phyloP scores from a whole-genome alignment of 2,113 vertebrate genomes.

The Benitochromis conjunctus region DNA sequence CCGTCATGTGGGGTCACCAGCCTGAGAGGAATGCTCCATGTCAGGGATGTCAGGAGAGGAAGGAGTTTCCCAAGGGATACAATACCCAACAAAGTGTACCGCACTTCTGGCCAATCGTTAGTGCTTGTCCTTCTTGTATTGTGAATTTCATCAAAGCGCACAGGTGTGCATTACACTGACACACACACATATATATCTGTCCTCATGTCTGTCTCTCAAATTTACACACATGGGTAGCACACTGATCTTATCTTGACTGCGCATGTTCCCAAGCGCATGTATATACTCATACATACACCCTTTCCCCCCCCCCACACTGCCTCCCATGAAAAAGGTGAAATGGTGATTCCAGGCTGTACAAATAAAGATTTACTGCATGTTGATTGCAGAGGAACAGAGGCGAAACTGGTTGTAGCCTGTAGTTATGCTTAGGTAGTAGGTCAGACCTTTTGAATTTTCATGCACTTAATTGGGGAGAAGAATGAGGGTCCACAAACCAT shows the following conservation, averaged over 20 bases:
- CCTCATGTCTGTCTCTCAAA: not conserved
- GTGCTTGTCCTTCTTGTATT: not conserved
- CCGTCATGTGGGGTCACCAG: conserved; percentile 55
- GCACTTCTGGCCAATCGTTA: not conserved
- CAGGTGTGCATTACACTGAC: conserved; percentile 6
- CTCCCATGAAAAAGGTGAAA: not conserved
- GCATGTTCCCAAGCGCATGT: not conserved
- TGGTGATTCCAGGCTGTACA: not conserved
- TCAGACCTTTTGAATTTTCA: not conserved
- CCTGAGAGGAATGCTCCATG: conserved; percentile 56
- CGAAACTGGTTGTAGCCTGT: not conserved
- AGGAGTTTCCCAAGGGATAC: conserved; percentile 20
- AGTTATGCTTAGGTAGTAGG: not conserved
- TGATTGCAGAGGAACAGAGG: not conserved
- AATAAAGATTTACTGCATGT: not conserved
- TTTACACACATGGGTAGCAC: not conserved
- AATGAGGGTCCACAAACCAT: not conserved
- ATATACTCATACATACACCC: not conserved
- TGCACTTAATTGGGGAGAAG: not conserved
- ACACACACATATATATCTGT: not conserved
- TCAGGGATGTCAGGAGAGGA: conserved; percentile 28
- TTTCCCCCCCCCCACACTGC: not conserved
- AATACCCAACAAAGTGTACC: conserved; percentile 6
- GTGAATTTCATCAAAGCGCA: not conserved
- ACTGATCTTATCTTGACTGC: not conserved